Conservation (phyloP, 2,888 invertebrate genomes). For the Lochmaea crataegi region DNA sequence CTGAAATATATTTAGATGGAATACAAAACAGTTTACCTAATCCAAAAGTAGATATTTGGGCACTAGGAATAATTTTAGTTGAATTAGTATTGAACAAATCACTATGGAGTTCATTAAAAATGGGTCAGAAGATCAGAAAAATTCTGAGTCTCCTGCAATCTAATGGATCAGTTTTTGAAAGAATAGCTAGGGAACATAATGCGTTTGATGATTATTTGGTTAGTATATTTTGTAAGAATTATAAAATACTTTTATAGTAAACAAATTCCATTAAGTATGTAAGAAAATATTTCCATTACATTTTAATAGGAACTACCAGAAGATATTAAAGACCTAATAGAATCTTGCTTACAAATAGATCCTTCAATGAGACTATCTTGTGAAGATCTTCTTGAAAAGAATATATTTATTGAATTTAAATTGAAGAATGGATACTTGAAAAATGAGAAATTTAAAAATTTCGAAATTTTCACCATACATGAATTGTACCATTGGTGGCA, state of each 20-base stretch:
- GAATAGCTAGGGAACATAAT: conserved; percentile 84
- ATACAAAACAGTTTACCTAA: conserved; percentile 66
- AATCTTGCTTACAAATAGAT: conserved; percentile 77
- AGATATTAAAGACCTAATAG: conserved; percentile 72
- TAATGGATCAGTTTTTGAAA: conserved; percentile 71
- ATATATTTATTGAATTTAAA: conserved; percentile 67
- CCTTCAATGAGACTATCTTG: conserved; percentile 74
- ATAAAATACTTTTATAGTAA: not conserved
- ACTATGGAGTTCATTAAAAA: conserved; percentile 80
- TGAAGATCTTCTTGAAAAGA: conserved; percentile 69
- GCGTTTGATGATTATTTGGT: conserved; percentile 75
- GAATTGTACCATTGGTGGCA: conserved; percentile 96
- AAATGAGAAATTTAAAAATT: conserved; percentile 58
- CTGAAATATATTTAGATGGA: conserved; percentile 80
- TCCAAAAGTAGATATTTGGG: conserved; percentile 92
- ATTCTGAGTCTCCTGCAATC: conserved; percentile 78
- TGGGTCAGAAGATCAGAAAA: conserved; percentile 80
- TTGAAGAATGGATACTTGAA: conserved; percentile 46
- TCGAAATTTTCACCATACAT: conserved; percentile 70
- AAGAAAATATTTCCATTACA: not conserved
- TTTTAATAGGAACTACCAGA: conserved; percentile 69
- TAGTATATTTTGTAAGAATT: conserved; percentile 21
- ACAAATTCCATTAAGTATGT: not conserved
- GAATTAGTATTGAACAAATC: conserved; percentile 79
- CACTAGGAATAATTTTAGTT: conserved; percentile 88